Evolutionary conservation across 2,888 invertebrate genomes (phyloP).

Genomic region (Vesta saturnalis): DNA sequence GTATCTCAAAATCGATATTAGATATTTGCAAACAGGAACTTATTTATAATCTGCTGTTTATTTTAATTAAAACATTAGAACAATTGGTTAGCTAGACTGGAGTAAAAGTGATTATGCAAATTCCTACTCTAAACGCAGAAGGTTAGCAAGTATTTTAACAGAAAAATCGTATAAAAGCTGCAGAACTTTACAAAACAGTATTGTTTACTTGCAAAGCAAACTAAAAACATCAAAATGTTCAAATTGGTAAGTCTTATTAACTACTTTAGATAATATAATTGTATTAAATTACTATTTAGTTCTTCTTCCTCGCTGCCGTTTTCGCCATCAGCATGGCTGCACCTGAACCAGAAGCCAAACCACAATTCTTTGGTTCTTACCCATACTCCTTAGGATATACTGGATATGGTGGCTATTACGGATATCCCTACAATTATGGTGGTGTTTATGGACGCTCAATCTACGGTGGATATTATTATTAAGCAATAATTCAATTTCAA

Average conservation of each 20-base stretch:
- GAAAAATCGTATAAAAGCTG: neutral
- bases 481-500: neutral
- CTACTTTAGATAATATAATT: constrained; percentile 6
- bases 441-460: neutral
- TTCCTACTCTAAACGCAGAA: neutral
- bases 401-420: constrained; percentile 8
- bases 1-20: too few relatives aligned
- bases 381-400: constrained; percentile 11
- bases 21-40: too few relatives aligned
- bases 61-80: too few relatives aligned
- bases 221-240: constrained; percentile 41
- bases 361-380: constrained; percentile 20
- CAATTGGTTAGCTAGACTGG: too few relatives aligned
- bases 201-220: constrained; percentile 28
- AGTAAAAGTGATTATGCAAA: neutral
- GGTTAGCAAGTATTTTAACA: too few relatives aligned
- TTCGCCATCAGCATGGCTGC: constrained; percentile 31
- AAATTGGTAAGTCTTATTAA: constrained; percentile 39
- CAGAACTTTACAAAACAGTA: neutral
- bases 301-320: constrained; percentile 43
- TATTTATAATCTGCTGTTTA: too few relatives aligned
- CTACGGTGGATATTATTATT: neutral
- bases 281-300: constrained; percentile 54
- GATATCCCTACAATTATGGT: constrained; percentile 14
- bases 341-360: constrained; percentile 26